These are phyloP conservation scores for Athrips mouffetella DNA, from an alignment of 2,888 invertebrate species.

Conservation along the genomic window DNA sequence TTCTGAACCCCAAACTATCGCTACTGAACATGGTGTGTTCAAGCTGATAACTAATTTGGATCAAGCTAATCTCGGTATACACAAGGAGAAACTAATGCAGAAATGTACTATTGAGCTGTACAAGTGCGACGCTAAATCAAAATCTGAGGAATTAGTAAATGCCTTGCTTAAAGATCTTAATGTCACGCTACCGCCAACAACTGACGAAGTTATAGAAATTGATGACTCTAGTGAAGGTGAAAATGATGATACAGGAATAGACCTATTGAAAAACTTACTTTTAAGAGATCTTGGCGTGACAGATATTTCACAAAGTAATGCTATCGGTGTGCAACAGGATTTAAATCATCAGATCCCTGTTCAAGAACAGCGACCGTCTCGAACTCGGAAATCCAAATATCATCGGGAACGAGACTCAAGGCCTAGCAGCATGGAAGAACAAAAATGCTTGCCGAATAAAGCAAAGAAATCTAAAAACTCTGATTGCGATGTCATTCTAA, in stretches of 20 bases:
- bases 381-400: not conserved
- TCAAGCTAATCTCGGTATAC: slow-evolving; percentile 35
- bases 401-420: not conserved
- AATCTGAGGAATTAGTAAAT: not conserved
- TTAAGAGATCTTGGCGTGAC: slow-evolving; percentile 40
- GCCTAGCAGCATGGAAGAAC: not conserved
- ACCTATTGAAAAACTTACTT: slow-evolving; percentile 37
- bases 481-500: too few species aligned
- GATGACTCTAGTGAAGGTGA: slow-evolving; percentile 49
- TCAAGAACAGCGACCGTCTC: not conserved
- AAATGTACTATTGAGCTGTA: slow-evolving; percentile 46
- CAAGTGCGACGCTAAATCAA: slow-evolving; percentile 17
- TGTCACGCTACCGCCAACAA: not conserved
- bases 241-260: slow-evolving; percentile 21
- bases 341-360: not conserved
- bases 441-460: not conserved
- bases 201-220: slow-evolving; percentile 41
- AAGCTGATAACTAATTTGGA: slow-evolving; percentile 34
- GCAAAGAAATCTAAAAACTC: not conserved
- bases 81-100: slow-evolving; percentile 46
- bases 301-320: not conserved
- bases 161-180: slow-evolving; percentile 4
- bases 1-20: slow-evolving; percentile 33
- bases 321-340: not conserved
- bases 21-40: slow-evolving; percentile 56